A percentile compares a stretch with the other conserved stretches of the same genome.
These are phyloP conservation scores for Crotophaga sulcirostris DNA, from an alignment of 2,113 vertebrate species.

Conservation along the genomic window DNA sequence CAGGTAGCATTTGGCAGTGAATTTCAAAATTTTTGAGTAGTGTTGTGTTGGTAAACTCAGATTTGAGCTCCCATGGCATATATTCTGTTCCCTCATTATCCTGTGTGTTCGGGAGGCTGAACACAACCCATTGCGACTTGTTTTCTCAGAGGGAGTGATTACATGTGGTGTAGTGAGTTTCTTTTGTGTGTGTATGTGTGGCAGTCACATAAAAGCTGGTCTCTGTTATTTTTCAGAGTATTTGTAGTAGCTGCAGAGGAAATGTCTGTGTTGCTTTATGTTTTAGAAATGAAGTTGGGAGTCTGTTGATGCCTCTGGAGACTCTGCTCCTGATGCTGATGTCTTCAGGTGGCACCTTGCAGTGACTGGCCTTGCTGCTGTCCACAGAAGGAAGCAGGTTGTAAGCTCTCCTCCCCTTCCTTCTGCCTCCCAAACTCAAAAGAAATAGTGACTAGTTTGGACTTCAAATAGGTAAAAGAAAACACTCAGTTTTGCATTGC, in stretches of 20 bases:
- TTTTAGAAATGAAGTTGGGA: constrained; percentile 8
- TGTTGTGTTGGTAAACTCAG: neutral
- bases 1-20: constrained; percentile 32
- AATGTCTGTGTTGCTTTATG: neutral
- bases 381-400: neutral
- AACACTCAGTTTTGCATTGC: fast-evolving
- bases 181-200: neutral
- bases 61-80: constrained; percentile 49
- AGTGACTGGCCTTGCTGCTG: neutral
- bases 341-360: neutral
- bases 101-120: constrained; percentile 1
- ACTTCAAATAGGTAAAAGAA: neutral
- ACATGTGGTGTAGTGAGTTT: constrained; percentile 14
- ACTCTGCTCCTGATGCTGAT: neutral
- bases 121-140: neutral
- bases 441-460: neutral
- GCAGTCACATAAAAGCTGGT: constrained; percentile 4
- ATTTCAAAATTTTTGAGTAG: constrained; percentile 40
- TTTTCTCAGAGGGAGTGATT: constrained; percentile 70
- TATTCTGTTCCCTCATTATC: constrained; percentile 60
- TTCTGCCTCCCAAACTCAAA: neutral
- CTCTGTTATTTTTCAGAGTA: constrained; percentile 39
- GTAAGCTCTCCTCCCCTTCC: neutral
- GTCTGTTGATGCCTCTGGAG: neutral
- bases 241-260: constrained; percentile 30